These are phyloP conservation scores for Protobothrops mucrosquamatus DNA, from an alignment of 2,113 vertebrate genomes.

Conservation along the genomic window DNA sequence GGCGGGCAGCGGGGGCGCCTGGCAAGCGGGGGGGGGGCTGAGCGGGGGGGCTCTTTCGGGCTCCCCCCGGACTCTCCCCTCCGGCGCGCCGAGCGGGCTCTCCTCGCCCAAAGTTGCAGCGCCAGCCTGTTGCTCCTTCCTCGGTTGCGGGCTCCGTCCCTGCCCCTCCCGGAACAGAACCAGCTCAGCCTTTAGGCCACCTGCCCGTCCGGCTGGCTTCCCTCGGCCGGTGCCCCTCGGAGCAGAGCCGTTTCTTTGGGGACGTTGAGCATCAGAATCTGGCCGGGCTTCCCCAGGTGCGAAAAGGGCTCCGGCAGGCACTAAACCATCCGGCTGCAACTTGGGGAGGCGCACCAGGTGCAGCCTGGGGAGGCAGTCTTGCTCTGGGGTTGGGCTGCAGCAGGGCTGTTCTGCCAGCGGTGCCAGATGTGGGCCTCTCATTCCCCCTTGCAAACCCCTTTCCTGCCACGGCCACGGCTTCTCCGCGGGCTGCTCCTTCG, in stretches of 20 bases:
- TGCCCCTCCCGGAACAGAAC: not conserved
- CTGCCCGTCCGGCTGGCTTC: not conserved
- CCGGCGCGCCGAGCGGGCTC: not conserved
- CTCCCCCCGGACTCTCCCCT: too few relatives aligned
- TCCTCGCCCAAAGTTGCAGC: not conserved
- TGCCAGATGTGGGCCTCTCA: accelerated
- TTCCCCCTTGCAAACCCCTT: not conserved
- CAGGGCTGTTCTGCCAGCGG: accelerated
- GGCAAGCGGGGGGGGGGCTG: too few relatives aligned
- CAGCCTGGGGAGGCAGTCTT: not conserved
- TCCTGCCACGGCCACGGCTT: slow-evolving; percentile 43
- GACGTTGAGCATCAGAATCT: not conserved
- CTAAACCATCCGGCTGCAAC: not conserved
- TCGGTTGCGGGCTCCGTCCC: not conserved
- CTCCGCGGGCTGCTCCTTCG: slow-evolving; percentile 55
- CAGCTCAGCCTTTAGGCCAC: not conserved
- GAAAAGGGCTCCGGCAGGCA: not conserved
- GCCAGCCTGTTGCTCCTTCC: not conserved
- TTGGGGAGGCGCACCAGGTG: not conserved
- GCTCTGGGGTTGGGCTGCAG: not conserved
- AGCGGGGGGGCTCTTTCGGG: not conserved
- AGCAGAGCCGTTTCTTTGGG: not conserved
- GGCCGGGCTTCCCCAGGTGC: not conserved
- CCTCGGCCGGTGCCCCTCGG: not conserved
- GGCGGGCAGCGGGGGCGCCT: too few relatives aligned